Evolutionary conservation across 2,888 invertebrate species (phyloP).

Genomic region (Drosophila nigricruria): DNA sequence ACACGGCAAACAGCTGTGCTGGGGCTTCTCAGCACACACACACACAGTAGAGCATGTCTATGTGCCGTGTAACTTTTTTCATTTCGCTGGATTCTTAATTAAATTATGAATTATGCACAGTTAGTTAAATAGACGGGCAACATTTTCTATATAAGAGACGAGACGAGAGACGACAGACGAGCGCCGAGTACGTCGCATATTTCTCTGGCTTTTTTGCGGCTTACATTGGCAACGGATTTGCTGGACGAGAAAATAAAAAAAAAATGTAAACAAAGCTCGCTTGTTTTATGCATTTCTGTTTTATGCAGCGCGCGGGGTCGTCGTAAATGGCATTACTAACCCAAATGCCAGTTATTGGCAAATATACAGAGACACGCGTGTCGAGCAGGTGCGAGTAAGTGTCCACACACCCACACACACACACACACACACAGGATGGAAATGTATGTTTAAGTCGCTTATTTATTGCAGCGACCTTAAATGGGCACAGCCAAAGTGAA

Average conservation of each 20-base stretch:
- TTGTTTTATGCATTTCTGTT: constrained; percentile 55
- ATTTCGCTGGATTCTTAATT: constrained; percentile 84
- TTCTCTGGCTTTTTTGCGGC: constrained; percentile 55
- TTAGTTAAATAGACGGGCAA: constrained; percentile 82
- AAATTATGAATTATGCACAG: constrained; percentile 85
- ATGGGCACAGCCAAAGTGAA: constrained; percentile 78
- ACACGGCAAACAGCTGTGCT: constrained; percentile 68
- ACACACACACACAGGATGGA: neutral
- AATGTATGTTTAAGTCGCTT: constrained; percentile 71
- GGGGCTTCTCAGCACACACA: constrained; percentile 60
- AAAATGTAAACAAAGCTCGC: constrained; percentile 58
- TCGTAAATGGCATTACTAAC: constrained; percentile 84
- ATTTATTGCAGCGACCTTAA: constrained; percentile 80
- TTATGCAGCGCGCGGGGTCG: constrained; percentile 61
- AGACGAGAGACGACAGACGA: neutral
- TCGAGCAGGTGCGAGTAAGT: constrained; percentile 31
- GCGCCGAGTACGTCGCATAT: constrained; percentile 30
- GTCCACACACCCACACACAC: constrained; percentile 11
- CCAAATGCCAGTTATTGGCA: constrained; percentile 79
- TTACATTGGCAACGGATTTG: constrained; percentile 81
- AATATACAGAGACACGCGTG: constrained; percentile 24
- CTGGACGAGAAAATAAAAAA: constrained; percentile 44
- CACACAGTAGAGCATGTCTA: constrained; percentile 35
- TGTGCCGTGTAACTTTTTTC: constrained; percentile 81
- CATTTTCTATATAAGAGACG: constrained; percentile 24